Conservation (phyloP, 2,888 invertebrate species). For the Tortricodes alternella region DNA sequence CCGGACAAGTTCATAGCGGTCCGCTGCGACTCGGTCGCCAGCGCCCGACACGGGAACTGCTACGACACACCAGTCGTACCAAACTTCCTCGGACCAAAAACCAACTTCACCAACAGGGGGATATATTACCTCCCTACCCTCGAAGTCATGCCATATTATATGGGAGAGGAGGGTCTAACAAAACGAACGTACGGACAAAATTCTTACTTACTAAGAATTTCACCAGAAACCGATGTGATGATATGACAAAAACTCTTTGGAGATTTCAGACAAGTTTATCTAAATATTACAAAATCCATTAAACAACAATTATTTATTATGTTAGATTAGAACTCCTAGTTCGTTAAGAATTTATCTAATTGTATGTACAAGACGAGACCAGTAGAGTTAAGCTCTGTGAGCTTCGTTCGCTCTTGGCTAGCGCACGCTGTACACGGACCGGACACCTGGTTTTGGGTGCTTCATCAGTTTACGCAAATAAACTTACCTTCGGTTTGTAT, state of each 20-base stretch:
- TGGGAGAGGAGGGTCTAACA: conserved; percentile 55
- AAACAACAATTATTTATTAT: conserved; percentile 47
- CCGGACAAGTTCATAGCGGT: conserved; percentile 61
- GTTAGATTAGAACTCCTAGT: conserved; percentile 37
- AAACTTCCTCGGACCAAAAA: conserved; percentile 62
- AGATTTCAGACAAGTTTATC: conserved; percentile 58
- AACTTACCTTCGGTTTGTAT: no score
- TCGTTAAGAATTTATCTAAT: conserved; percentile 25
- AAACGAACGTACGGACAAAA: conserved; percentile 51
- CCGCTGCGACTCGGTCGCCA: conserved; percentile 53
- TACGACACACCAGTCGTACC: conserved; percentile 44
- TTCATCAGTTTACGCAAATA: no score
- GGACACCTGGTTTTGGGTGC: no score
- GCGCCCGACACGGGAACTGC: conserved; percentile 61
- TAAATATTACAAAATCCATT: conserved; percentile 55
- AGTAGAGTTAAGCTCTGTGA: conserved; percentile 43
- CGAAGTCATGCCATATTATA: conserved; percentile 55
- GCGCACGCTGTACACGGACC: no score
- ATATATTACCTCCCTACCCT: conserved; percentile 65
- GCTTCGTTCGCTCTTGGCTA: no score
- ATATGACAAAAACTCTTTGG: conserved; percentile 40
- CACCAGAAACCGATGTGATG: conserved; percentile 59
- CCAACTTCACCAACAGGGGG: conserved; percentile 63
- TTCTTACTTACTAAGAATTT: conserved; percentile 52
- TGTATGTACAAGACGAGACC: conserved; percentile 30